A percentile compares a stretch with the other conserved stretches of the same genome.
Evolutionary conservation across 2,888 invertebrate genomes (phyloP).

Genomic region (Hemaris fuciformis): DNA sequence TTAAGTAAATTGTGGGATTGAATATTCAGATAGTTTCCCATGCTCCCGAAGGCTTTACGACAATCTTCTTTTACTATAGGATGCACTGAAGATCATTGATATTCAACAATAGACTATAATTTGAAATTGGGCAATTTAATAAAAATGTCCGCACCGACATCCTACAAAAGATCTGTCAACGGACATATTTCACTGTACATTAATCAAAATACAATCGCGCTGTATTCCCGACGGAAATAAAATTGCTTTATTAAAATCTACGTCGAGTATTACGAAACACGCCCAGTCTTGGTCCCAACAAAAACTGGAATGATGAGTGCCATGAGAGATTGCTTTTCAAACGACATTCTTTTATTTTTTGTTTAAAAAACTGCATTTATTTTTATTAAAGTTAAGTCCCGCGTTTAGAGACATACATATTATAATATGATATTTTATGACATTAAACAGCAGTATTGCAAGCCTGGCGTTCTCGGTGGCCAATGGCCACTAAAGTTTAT

Average conservation of each 20-base stretch:
- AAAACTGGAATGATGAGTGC: constrained; percentile 10
- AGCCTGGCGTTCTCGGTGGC: background rate
- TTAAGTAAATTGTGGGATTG: background rate
- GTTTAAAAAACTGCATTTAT: constrained; percentile 19
- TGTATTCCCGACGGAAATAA: constrained; percentile 3
- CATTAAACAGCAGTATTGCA: background rate
- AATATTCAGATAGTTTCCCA: background rate
- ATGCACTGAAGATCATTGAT: no score
- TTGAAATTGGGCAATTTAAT: background rate
- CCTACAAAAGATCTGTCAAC: background rate
- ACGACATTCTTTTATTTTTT: constrained; percentile 26
- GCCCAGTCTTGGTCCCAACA: constrained; percentile 3
- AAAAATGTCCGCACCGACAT: background rate
- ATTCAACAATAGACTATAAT: background rate
- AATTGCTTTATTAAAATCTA: constrained; percentile 8
- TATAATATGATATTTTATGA: background rate
- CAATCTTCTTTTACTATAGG: no score
- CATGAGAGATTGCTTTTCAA: constrained; percentile 26
- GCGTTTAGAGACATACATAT: background rate
- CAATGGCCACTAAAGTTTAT: constrained; percentile 9
- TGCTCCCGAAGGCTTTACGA: no score
- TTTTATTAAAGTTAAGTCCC: background rate
- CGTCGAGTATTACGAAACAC: constrained; percentile 6
- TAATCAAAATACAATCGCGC: constrained; percentile 6
- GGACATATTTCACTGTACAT: background rate